phyloP scores from a whole-genome alignment of 2,888 invertebrate genomes.

The Pinctada fucata region DNA sequence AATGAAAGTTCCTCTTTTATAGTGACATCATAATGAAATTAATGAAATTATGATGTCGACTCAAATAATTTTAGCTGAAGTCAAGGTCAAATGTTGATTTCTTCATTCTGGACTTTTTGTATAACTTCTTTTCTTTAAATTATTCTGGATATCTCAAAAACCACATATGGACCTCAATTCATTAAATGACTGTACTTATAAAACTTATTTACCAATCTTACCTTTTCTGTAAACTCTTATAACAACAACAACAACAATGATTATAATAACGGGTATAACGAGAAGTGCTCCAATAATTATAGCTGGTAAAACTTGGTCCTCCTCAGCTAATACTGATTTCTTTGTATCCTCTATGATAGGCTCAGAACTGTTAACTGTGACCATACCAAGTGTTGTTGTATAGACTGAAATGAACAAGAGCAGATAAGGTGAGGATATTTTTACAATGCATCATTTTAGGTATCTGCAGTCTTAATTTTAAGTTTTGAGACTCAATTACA shows the following conservation, averaged over 20 bases:
- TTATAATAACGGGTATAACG: slow-evolving; percentile 75
- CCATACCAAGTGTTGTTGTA: slow-evolving; percentile 9
- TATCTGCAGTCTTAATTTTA: not conserved
- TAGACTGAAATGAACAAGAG: slow-evolving; percentile 12
- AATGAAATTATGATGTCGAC: too few species aligned
- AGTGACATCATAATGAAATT: too few species aligned
- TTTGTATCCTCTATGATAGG: slow-evolving; percentile 5
- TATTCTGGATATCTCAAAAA: too few species aligned
- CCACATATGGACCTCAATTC: too few species aligned
- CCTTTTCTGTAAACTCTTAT: slow-evolving; percentile 75
- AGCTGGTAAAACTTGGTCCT: slow-evolving; percentile 68
- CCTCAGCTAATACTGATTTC: slow-evolving; percentile 23
- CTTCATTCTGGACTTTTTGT: too few species aligned
- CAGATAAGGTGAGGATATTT: not conserved
- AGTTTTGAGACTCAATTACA: too few species aligned
- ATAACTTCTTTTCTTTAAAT: too few species aligned
- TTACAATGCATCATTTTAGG: not conserved
- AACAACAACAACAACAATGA: slow-evolving; percentile 73
- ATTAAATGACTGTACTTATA: too few species aligned
- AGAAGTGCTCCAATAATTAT: slow-evolving; percentile 76
- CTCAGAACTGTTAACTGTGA: slow-evolving; percentile 6
- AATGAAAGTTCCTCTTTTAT: too few species aligned
- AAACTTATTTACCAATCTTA: slow-evolving; percentile 43
- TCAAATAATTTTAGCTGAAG: too few species aligned
- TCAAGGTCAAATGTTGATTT: too few species aligned